Conservation (phyloP, 2,113 vertebrate species). For the Corythornis cristatus region DNA sequence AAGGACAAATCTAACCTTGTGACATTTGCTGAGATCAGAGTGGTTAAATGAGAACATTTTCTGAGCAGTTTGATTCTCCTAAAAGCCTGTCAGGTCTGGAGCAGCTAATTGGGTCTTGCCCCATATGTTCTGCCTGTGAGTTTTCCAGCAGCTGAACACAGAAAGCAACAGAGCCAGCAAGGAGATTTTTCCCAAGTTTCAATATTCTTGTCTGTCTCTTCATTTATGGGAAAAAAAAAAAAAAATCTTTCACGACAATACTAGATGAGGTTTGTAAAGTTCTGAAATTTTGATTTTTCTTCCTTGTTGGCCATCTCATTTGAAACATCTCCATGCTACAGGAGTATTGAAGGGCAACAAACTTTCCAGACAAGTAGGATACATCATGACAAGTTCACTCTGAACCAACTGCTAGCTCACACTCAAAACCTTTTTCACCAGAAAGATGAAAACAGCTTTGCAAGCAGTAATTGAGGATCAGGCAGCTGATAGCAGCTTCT, state of each 20-base stretch:
- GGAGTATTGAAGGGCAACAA: background rate
- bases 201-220: background rate
- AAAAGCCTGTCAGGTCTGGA: slow-evolving; percentile 33
- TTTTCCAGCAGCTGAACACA: background rate
- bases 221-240: background rate
- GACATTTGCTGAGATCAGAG: slow-evolving; percentile 52
- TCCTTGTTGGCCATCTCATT: background rate
- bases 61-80: slow-evolving; percentile 9
- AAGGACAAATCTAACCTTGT: slow-evolving; percentile 18
- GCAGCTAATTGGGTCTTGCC: slow-evolving; percentile 48
- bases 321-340: background rate
- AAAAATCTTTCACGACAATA: background rate
- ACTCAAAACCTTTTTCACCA: background rate
- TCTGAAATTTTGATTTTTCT: background rate
- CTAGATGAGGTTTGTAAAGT: background rate
- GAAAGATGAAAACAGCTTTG: background rate
- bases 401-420: background rate
- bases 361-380: background rate
- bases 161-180: background rate
- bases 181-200: background rate
- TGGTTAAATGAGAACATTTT: slow-evolving; percentile 35
- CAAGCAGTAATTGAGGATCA: background rate
- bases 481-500: background rate
- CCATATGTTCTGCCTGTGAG: background rate
- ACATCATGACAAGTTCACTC: background rate